Evolutionary conservation across 2,888 invertebrate species (phyloP).

Genomic region (Lasiommata megera): DNA sequence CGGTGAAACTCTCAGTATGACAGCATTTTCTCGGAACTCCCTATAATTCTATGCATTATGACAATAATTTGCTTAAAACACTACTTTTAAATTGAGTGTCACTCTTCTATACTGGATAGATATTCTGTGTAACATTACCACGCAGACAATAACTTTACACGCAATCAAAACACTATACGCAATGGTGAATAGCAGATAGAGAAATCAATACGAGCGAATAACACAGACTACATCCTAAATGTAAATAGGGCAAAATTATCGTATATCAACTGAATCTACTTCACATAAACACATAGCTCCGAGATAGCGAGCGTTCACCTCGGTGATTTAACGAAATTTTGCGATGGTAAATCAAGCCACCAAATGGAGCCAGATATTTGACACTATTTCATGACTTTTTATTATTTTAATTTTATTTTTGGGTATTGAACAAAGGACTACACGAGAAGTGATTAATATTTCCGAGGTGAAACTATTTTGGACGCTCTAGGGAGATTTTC

Average conservation of each 20-base stretch:
- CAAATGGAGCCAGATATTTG: too few species aligned
- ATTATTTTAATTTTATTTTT: too few species aligned
- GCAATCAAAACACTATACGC: neutral
- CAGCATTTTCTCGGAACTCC: too few species aligned
- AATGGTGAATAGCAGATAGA: neutral
- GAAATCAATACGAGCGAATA: neutral
- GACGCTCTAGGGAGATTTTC: too few species aligned
- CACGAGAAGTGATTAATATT: too few species aligned
- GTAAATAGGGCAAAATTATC: constrained; percentile 3
- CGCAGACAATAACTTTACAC: neutral
- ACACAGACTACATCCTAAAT: neutral
- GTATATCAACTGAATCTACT: neutral
- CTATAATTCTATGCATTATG: too few species aligned
- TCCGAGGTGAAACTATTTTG: too few species aligned
- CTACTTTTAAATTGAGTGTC: too few species aligned
- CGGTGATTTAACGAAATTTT: neutral
- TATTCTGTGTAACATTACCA: too few species aligned
- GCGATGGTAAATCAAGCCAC: neutral
- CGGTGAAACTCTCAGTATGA: too few species aligned
- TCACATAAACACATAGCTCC: neutral
- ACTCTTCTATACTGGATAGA: neutral
- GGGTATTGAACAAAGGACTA: too few species aligned
- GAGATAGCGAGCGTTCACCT: neutral
- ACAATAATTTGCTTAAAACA: neutral
- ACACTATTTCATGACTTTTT: too few species aligned